phyloP scores from a whole-genome alignment of 2,113 vertebrate genomes.

The Calidris pugnax region DNA sequence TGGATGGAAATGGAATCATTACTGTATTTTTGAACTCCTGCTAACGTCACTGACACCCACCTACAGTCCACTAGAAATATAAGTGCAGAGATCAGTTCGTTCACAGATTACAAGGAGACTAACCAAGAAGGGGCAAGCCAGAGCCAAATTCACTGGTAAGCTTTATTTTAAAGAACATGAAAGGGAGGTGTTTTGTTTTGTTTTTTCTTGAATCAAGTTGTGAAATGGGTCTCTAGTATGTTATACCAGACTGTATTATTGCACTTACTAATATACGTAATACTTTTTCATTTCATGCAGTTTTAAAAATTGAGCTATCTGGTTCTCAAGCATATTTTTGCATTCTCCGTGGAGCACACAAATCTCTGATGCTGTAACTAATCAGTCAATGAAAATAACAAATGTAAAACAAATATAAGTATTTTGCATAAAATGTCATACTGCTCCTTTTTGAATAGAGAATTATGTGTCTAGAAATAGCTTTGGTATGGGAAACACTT shows the following conservation, averaged over 20 bases:
- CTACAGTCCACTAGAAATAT: slow-evolving; percentile 53
- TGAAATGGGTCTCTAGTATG: not conserved
- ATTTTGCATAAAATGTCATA: not conserved
- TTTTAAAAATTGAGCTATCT: not conserved
- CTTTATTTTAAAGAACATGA: not conserved
- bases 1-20: slow-evolving; percentile 70
- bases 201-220: not conserved
- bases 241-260: not conserved
- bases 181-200: not conserved
- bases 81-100: slow-evolving; percentile 46
- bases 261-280: not conserved
- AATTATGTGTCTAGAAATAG: not conserved
- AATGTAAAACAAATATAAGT: not conserved
- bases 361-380: not conserved
- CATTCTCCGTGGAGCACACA: not conserved
- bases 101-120: slow-evolving; percentile 19
- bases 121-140: slow-evolving; percentile 32
- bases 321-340: not conserved
- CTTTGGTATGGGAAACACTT: not conserved
- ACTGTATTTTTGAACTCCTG: slow-evolving; percentile 68
- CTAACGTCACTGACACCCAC: slow-evolving; percentile 72
- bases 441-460: not conserved
- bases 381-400: not conserved
- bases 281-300: not conserved
- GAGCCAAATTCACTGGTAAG: slow-evolving; percentile 67